phyloP scores from a whole-genome alignment of 1,140 invertebrate genomes.

The Muscidifurax raptorellus region DNA sequence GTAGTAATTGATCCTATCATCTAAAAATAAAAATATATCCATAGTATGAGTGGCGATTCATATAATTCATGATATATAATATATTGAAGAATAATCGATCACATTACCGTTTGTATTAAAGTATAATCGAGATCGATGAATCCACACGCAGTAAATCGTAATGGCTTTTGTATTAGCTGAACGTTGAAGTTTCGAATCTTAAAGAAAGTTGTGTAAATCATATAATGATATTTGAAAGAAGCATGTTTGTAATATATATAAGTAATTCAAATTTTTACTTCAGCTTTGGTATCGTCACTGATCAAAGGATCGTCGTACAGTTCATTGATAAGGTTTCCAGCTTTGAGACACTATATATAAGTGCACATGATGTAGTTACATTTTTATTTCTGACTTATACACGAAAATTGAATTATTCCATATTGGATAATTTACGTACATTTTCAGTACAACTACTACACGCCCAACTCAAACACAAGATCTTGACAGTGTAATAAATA shows the following conservation, averaged over 20 bases:
- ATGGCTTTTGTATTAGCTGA: constrained; percentile 46
- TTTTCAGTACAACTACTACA: background rate
- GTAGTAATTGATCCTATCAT: constrained; percentile 80
- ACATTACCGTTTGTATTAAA: constrained; percentile 51
- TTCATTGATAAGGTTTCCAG: constrained; percentile 61
- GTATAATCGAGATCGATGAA: constrained; percentile 53
- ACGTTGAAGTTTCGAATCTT: constrained; percentile 52
- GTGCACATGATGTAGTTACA: background rate
- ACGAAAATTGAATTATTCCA: no score
- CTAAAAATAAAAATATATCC: constrained; percentile 65
- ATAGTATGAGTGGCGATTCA: background rate
- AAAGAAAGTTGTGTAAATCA: background rate
- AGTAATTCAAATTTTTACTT: constrained; percentile 44
- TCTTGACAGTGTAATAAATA: background rate
- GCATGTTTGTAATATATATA: background rate
- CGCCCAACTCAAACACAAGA: background rate
- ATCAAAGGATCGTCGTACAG: constrained; percentile 58
- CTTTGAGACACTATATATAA: constrained; percentile 55
- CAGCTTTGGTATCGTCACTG: constrained; percentile 53
- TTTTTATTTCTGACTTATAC: background rate
- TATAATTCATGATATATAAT: background rate
- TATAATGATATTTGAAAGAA: background rate
- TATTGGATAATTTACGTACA: background rate
- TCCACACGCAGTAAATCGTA: constrained; percentile 54
- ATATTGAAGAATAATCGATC: no score